Conservation (phyloP, 2,797 vertebrate species). For the Acrossocheilus fasciatus region DNA sequence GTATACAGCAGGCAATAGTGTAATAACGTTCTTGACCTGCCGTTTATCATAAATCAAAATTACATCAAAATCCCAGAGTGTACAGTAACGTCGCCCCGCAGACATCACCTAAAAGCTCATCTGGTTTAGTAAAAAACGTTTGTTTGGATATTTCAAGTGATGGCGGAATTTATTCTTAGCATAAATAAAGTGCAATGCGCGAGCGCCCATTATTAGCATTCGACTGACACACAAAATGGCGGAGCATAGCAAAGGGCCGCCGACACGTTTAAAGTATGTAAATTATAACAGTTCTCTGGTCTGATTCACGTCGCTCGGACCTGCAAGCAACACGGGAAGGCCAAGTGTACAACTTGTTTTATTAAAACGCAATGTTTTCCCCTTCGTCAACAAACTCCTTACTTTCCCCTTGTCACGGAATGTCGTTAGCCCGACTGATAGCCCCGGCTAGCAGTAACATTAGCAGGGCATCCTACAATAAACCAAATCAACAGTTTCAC, state of each 20-base stretch:
- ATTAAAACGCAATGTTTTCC: slow-evolving; percentile 76
- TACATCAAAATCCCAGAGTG: slow-evolving; percentile 53
- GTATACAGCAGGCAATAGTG: slow-evolving; percentile 67
- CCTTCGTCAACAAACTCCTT: slow-evolving; percentile 75
- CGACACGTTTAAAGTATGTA: slow-evolving; percentile 86
- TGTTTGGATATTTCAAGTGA: slow-evolving; percentile 67
- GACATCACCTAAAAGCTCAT: neutral
- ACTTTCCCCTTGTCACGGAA: slow-evolving; percentile 89
- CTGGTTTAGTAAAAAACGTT: neutral
- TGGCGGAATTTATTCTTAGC: slow-evolving; percentile 73
- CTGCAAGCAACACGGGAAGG: slow-evolving; percentile 61
- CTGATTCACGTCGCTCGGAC: slow-evolving; percentile 69
- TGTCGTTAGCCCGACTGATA: slow-evolving; percentile 72
- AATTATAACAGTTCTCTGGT: slow-evolving; percentile 79
- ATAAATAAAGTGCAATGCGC: slow-evolving; percentile 84
- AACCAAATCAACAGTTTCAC: slow-evolving; percentile 82
- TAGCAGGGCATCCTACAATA: slow-evolving; percentile 82
- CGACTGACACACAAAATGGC: slow-evolving; percentile 87
- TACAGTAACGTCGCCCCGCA: neutral
- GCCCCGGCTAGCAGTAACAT: slow-evolving; percentile 76
- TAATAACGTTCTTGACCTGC: slow-evolving; percentile 79
- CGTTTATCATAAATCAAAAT: slow-evolving; percentile 76
- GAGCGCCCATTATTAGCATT: slow-evolving; percentile 90
- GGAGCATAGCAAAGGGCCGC: slow-evolving; percentile 86
- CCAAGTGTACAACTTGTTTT: slow-evolving; percentile 69